A percentile compares a stretch with the other conserved stretches of the same genome.
phyloP scores from a whole-genome alignment of 2,888 invertebrate species.

The Torymus auratus region DNA sequence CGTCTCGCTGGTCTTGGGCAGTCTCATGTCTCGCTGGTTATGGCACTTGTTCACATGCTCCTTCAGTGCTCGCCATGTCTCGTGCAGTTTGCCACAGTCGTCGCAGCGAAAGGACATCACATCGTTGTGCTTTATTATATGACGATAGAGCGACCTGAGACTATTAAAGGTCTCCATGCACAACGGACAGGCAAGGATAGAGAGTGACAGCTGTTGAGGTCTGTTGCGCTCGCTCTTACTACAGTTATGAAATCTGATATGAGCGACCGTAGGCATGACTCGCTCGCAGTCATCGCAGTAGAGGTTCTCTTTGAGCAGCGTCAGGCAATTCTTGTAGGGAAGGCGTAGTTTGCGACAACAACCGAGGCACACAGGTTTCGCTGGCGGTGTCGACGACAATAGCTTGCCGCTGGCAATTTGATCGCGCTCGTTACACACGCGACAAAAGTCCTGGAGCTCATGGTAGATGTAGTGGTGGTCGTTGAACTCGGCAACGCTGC shows the following conservation, averaged over 20 bases:
- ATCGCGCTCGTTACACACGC: slow-evolving; percentile 8
- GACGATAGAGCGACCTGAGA: slow-evolving; percentile 44
- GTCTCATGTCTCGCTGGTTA: background rate
- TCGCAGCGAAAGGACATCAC: slow-evolving; percentile 36
- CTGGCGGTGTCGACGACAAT: background rate
- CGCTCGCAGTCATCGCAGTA: slow-evolving; percentile 52
- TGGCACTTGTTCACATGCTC: slow-evolving; percentile 40
- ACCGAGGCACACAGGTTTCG: slow-evolving; percentile 42
- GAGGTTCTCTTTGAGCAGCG: slow-evolving; percentile 37
- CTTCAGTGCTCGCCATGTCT: slow-evolving; percentile 36
- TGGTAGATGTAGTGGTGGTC: slow-evolving; percentile 48
- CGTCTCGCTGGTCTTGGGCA: background rate
- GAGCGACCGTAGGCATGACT: slow-evolving; percentile 22
- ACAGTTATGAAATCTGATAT: slow-evolving; percentile 48
- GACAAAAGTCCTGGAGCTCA: slow-evolving; percentile 34
- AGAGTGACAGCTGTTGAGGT: background rate
- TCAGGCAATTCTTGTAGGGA: slow-evolving; percentile 36
- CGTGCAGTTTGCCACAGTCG: slow-evolving; percentile 49
- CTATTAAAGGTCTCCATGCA: slow-evolving; percentile 35
- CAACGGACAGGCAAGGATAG: slow-evolving; percentile 42
- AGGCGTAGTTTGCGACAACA: slow-evolving; percentile 22
- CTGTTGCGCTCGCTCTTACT: background rate
- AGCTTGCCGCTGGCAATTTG: background rate
- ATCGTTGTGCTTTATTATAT: slow-evolving; percentile 47
- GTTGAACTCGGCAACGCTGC: slow-evolving; percentile 33